phyloP scores from a whole-genome alignment of 2,797 vertebrate species.

The Acanthopagrus latus region DNA sequence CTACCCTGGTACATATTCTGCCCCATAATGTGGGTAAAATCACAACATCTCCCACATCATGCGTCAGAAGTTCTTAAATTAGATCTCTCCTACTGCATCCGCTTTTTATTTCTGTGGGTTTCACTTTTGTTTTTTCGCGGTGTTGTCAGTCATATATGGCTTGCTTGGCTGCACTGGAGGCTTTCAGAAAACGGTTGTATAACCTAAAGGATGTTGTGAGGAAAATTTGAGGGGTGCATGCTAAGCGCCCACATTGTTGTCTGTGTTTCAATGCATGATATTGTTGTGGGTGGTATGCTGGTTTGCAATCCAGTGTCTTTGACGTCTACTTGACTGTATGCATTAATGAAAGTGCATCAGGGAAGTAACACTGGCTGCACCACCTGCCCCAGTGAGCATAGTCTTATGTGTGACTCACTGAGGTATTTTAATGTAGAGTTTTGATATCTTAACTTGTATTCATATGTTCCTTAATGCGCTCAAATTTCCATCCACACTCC shows the following conservation, averaged over 20 bases:
- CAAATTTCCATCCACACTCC: not conserved
- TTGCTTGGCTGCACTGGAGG: slow-evolving; percentile 1
- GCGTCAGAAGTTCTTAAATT: slow-evolving; percentile 43
- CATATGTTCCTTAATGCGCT: not conserved
- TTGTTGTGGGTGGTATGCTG: slow-evolving; percentile 16
- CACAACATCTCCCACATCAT: slow-evolving; percentile 34
- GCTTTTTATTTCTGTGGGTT: slow-evolving; percentile 13
- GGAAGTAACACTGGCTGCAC: not conserved
- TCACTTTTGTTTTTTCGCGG: slow-evolving; percentile 29
- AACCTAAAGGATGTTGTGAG: not conserved
- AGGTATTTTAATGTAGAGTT: not conserved
- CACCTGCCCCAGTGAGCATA: not conserved
- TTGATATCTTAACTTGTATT: not conserved
- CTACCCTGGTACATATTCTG: slow-evolving; percentile 12
- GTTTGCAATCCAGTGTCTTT: not conserved
- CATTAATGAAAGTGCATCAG: not conserved
- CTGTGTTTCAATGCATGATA: not conserved
- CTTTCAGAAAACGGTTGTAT: not conserved
- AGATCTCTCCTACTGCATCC: slow-evolving; percentile 28
- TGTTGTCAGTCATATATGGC: not conserved
- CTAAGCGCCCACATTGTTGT: not conserved
- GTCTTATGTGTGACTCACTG: no score
- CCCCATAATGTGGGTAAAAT: slow-evolving; percentile 17
- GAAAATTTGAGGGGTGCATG: not conserved
- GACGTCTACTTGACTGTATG: not conserved